These are phyloP conservation scores for Melanotaenia parkinsoni DNA, from an alignment of 2,797 vertebrate genomes.

Conservation along the genomic window DNA sequence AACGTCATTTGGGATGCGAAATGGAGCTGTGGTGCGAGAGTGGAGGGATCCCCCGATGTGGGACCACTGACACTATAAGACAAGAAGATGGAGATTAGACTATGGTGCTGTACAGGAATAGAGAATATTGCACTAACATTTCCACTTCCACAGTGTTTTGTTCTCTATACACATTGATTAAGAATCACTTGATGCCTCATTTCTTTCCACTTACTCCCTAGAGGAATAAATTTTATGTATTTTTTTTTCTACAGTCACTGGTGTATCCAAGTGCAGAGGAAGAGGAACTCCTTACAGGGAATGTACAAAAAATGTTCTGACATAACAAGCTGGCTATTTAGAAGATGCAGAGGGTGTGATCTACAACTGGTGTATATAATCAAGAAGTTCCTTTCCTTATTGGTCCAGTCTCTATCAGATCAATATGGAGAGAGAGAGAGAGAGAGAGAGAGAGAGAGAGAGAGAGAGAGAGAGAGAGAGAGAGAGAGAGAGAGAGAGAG, in stretches of 20 bases:
- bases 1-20: conserved; percentile 83
- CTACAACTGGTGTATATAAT: conserved; percentile 42
- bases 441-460: conserved; percentile 9
- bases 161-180: conserved; percentile 6
- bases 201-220: conserved; percentile 18
- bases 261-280: conserved; percentile 26
- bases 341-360: conserved; percentile 30
- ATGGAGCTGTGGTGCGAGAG: conserved; percentile 85
- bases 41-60: conserved; percentile 89
- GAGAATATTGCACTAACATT: background rate
- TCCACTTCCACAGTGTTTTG: background rate
- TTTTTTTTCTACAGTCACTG: conserved; percentile 31
- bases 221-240: conserved; percentile 11
- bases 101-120: background rate
- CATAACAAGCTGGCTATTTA: conserved; percentile 22
- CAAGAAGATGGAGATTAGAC: conserved; percentile 17
- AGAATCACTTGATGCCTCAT: conserved; percentile 11
- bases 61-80: conserved; percentile 89
- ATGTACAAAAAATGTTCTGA: conserved; percentile 12
- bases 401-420: conserved; percentile 37
- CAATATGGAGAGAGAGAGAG: conserved; percentile 21
- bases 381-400: conserved; percentile 28
- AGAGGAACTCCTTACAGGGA: conserved; percentile 7
- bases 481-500: no score
- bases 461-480: background rate